Conservation (phyloP, 1,140 invertebrate genomes). For the Muscidifurax raptorellus region DNA sequence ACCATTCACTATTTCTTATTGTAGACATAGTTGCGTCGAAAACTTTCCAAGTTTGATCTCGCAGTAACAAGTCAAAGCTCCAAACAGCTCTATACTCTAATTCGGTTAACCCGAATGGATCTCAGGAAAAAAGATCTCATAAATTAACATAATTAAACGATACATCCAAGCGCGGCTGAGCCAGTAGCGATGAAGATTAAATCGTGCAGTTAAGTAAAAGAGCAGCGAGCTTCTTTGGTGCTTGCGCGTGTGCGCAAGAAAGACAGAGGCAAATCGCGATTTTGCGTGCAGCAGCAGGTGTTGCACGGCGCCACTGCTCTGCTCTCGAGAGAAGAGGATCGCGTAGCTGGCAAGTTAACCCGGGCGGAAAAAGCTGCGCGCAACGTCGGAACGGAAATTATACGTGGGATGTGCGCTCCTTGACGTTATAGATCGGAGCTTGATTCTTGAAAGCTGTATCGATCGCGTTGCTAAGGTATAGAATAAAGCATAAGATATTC, state of each 20-base stretch:
- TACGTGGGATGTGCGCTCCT: background rate
- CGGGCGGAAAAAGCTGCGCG: slow-evolving; percentile 5
- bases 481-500: background rate
- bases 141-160: slow-evolving; percentile 14
- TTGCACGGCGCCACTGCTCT: background rate
- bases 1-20: too few relatives aligned
- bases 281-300: slow-evolving; percentile 38
- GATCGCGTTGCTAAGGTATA: background rate
- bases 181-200: slow-evolving; percentile 5
- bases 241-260: background rate
- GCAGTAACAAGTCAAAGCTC: background rate
- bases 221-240: background rate
- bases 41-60: background rate
- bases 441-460: background rate
- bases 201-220: slow-evolving; percentile 6
- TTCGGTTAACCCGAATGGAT: background rate
- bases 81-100: background rate
- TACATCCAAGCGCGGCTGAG: background rate
- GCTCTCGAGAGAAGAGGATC: background rate
- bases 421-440: background rate
- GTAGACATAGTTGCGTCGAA: background rate
- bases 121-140: background rate
- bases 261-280: slow-evolving; percentile 11
- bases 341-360: background rate
- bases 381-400: slow-evolving; percentile 5